These are phyloP conservation scores for Alaudala cheleensis DNA, from an alignment of 2,113 vertebrate species.

Conservation along the genomic window DNA sequence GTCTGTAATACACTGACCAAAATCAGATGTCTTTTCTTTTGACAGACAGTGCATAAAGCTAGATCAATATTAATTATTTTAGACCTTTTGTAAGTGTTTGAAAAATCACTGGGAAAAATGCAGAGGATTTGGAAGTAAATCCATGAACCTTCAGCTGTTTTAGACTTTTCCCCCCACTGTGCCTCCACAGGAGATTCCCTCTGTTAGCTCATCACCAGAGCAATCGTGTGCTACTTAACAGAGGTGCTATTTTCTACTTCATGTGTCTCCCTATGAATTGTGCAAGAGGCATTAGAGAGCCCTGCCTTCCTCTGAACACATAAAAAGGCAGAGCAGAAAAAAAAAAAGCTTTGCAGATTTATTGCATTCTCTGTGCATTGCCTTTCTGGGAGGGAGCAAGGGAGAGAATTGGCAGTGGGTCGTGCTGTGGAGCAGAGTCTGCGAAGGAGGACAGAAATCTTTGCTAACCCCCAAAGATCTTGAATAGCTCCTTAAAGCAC, in stretches of 20 bases:
- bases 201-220: slow-evolving; percentile 39
- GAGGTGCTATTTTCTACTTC: slow-evolving; percentile 55
- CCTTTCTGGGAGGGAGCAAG: neutral
- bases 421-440: neutral
- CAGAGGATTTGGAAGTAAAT: neutral
- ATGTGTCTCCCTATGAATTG: slow-evolving; percentile 45
- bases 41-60: neutral
- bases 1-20: neutral
- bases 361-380: neutral
- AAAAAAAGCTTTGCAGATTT: slow-evolving; percentile 24
- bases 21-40: neutral
- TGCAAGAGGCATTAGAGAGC: slow-evolving; percentile 43
- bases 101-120: neutral
- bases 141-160: neutral
- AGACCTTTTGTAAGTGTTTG: neutral
- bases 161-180: neutral
- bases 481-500: neutral
- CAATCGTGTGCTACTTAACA: slow-evolving; percentile 36
- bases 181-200: slow-evolving; percentile 34
- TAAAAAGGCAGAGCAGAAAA: slow-evolving; percentile 30
- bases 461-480: neutral
- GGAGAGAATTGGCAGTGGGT: neutral
- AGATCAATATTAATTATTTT: neutral
- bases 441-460: slow-evolving; percentile 7
- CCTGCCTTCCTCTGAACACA: slow-evolving; percentile 1